Base-by-base conservation (phyloP, 2,113 vertebrate genomes). In the Notechis scutatus region DNA sequence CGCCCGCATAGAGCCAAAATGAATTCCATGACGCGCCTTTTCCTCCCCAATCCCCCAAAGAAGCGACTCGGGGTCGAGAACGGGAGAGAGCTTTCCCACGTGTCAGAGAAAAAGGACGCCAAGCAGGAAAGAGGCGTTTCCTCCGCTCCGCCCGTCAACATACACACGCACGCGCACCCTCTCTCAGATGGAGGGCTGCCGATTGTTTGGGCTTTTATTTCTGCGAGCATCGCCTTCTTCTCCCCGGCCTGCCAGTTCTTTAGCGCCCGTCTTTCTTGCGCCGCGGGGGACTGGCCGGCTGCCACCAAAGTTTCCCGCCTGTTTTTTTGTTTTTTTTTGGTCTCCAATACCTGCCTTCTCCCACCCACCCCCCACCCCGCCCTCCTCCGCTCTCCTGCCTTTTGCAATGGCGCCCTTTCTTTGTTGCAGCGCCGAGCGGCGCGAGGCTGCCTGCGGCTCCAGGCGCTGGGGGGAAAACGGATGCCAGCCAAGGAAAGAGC, bases 341-440 rank as follows among this genome's bases (percentile, higher is more conserved):
- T 61, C 87, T 64, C 81, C 57, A 47, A 87, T 24, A 88, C 88
- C 54, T 74, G 92, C 92, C 86, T 87, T 90, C 91, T 85, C 47
- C 18, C 47, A 29, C 34, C 23, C n/a, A 18, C 5, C 11, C 12
- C 2, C 29, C 55, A 8, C 34, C 18, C 15, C 7, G 10, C 4
- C 14, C 89, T 29, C 8, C 54, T 23, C 15, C 7, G 39, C 54
- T 1, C 21, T 4, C 92, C 6, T 29, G 24, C 64, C 39, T 85
- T 42, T 8, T 3, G 59, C 47, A 64, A 87, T 64, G 89, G 92
- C 89, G 85, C 85, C 85, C 5, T 87, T 69, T 85, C 54, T 87
- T 87, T 55, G 50, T 91, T 91, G 56, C 29, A 7, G 81, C 61
- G 6, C 39, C 15, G 34, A 45, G 74, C 90, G 64, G 24, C 23